Base-by-base conservation (phyloP, 2,797 vertebrate genomes). In the Sebastes dallii region DNA sequence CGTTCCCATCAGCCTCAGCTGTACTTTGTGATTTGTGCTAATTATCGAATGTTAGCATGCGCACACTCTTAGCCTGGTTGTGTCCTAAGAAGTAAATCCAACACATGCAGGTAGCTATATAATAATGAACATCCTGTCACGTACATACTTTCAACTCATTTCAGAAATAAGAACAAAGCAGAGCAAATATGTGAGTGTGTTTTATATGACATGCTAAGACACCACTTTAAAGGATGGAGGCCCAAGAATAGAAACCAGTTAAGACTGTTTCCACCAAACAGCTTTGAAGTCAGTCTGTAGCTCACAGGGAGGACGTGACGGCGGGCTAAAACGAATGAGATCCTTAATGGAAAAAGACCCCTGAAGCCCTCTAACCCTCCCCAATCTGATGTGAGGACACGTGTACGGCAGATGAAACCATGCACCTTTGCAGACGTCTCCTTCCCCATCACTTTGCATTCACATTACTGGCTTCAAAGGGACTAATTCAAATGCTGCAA, bases 311-410 rank as follows among this genome's bases (percentile, higher is more conserved):
- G 76, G 83, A 90, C 8, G 20, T 72, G 79, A 89, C 72, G 70
- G 77, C 67, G 62, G 60, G 68, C 68, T 80, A 90, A 92, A 90
- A 79, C 30, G 85, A 92, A 91, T 91, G 75, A 89, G 82, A 84
- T 88, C 69, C 80, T 86, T 90, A 89, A 91, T 91, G 75, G 88
- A 92, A 93, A 92, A 93, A 88, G 78, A 85, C 69, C 91, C 86
- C 88, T 9, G 86, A 73, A 90, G 88, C 85, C 72, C 36, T 84
- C 42, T 76, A 71, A 83, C 66, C 72, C 72, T 76, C 73, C 61
- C 36, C 25, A 68, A 88, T 82, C 61, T 2, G 13, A 86, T 32
- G 69, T 2, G 36, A 91, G 76, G 74, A 87, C 83, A 89, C 73
- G 85, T 81, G 81, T 60, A 77, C 18, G 70, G 83, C 73, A 79